Base-by-base conservation (phyloP, 1,140 invertebrate genomes). In the Drosophila kurseongensis region DNA sequence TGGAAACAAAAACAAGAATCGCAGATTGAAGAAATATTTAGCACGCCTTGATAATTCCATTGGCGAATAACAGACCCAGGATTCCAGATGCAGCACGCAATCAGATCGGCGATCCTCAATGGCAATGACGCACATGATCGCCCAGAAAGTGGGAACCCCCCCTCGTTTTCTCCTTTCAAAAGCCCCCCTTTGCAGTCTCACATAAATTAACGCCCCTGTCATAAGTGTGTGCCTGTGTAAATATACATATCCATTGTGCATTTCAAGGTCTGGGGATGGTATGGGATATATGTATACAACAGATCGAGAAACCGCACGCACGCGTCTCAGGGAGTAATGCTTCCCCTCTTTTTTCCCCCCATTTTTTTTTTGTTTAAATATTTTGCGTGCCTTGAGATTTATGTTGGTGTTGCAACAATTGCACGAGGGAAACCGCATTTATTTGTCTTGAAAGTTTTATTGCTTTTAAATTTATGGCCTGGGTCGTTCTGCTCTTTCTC, bases 401-500 rank as follows among this genome's bases (percentile, higher is more conserved):
- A 84, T 84, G 81, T 75, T 77, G 56, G 71, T 80, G 63, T 72
- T 59, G 50, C 68, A 74, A 56, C 72, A 75, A 52, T 58, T 58
- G 72, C 56, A 78, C 42, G 23, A 41, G 60, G 75, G 58, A 67
- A 86, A 65, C 78, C 63, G 84, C 84, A 85, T 90, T 90, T 89
- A 90, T 90, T 90, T 90, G 85, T 90, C 85, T 90, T 90, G 85
- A 90, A 85, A 90, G 85, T 90, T 90, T 90, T 90, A 90, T 90
- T 90, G 85, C 85, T 90, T 90, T 85, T 75, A 90, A 76, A 90
- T 90, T 90, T 90, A 90, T 90, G 85, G 83, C 27, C 38, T 23
- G 55, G 13, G 10, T 13, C 66, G 67, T 38, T 3, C 8, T 38
- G 6, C 18, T 29, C 32, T 14, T 40, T 51, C 60, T 50, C 14